Evolutionary conservation across 92 coral and sea anemone genomes (phyloP).

Genomic region (Bergia sp.): DNA sequence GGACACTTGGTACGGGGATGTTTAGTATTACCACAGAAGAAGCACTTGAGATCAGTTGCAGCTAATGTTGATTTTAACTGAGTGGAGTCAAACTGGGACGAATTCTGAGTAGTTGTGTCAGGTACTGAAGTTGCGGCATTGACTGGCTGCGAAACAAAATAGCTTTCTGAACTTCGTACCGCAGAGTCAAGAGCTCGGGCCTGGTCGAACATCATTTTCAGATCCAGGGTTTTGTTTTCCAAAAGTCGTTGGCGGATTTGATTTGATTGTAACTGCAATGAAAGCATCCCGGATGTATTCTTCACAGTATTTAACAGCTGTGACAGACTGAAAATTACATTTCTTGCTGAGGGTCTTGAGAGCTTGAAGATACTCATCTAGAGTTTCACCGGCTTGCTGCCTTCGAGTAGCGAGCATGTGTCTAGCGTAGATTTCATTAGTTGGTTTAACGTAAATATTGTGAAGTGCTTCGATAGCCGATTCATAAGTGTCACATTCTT

Average conservation of each 20-base stretch:
- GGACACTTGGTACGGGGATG: slow-evolving; percentile 60
- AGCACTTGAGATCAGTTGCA: slow-evolving; percentile 40
- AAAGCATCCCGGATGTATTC: no score
- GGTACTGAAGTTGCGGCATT: slow-evolving; percentile 42
- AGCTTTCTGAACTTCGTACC: slow-evolving; percentile 47
- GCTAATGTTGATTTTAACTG: slow-evolving; percentile 26
- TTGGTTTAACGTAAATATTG: neutral
- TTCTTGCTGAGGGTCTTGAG: slow-evolving; percentile 31
- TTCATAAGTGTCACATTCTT: no score
- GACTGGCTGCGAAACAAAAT: neutral
- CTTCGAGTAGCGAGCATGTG: slow-evolving; percentile 14
- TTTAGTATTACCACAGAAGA: slow-evolving; percentile 64
- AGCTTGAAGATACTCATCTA: slow-evolving; percentile 29
- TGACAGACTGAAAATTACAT: slow-evolving; percentile 30
- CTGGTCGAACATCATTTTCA: no score
- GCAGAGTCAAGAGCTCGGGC: slow-evolving; percentile 44
- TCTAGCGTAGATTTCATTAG: slow-evolving; percentile 26
- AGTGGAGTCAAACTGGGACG: slow-evolving; percentile 12
- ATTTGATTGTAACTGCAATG: no score
- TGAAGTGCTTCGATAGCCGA: no score
- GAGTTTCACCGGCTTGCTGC: slow-evolving; percentile 29
- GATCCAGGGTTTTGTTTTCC: slow-evolving; percentile 53
- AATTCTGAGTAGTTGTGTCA: neutral
- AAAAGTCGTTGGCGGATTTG: slow-evolving; percentile 43
- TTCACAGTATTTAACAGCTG: slow-evolving; percentile 9